Evolutionary conservation across 2,888 invertebrate genomes (phyloP), one percentile per base, ranked within the genome.

Genomic region (Drosophila anomelani): DNA sequence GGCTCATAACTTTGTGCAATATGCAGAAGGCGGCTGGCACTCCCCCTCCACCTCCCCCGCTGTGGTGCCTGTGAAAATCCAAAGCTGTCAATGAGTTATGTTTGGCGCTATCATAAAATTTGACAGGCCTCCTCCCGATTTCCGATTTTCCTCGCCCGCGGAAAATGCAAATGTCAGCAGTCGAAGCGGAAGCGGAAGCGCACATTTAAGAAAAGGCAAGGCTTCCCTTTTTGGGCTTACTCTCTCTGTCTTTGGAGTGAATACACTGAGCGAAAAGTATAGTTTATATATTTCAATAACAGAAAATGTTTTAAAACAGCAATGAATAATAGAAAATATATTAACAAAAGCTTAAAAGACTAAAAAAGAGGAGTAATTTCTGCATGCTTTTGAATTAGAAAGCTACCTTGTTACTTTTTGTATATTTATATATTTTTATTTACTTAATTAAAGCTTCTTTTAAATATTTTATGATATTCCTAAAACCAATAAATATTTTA

Each of bases 81-180:
- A 88, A 87, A 87, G 86, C 86, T 87, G 86, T 87, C 86, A 87
- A 87, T 87, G 87, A 87, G 87, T 87, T 88, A 86, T 86, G 88
- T 85, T 85, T 82, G 85, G 81, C 90, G 90, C 88, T 90, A 89
- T 90, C 90, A 90, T 90, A 90, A 90, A 90, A 90, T 90, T 90
- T 90, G 90, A 90, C 90, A 90, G 87, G 59, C 23, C 66, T 69
- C 64, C 71, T 17, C 32, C 32, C n/a, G 15, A 36, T 26, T 13
- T 53, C 26, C 20, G 39, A 17, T 38, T 38, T 15, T 8, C 58
- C 34, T 29, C 38, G 26, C 43, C 49, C 56, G 51, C 62, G 44
- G 26, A 38, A 56, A 64, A 73, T 73, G 72, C 72, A 73, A 73
- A 73, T 73, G 55, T 41, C 38, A 47, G 58, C 53, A 46, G 46